A percentile compares a stretch with the other conserved stretches of the same genome.
phyloP scores from a whole-genome alignment of 2,113 vertebrate species.

The Dromiciops gliroides region DNA sequence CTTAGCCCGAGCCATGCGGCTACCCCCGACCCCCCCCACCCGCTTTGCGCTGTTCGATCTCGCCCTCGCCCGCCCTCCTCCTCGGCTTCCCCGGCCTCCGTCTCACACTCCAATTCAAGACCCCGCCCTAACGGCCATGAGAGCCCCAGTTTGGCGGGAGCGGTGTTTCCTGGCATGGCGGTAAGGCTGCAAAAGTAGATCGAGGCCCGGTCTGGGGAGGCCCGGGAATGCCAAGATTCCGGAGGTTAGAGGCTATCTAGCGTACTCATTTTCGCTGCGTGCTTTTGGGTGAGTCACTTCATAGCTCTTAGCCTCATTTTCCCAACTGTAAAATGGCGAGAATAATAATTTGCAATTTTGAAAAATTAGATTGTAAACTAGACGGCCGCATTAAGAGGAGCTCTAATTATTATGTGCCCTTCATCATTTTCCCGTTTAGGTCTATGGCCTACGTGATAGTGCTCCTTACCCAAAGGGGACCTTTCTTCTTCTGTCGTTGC shows the following conservation, averaged over 20 bases:
- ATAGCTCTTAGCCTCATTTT: not conserved
- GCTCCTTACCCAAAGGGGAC: not conserved
- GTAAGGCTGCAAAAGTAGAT: not conserved
- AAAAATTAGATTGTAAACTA: not conserved
- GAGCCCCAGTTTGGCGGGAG: not conserved
- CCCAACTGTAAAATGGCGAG: not conserved
- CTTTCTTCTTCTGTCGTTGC: not conserved
- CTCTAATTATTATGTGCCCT: not conserved
- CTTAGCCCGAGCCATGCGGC: not conserved
- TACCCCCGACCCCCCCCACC: too few species aligned
- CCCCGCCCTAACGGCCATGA: not conserved
- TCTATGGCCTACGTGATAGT: not conserved
- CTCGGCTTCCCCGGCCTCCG: not conserved
- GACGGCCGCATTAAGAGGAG: not conserved
- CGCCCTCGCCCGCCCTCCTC: not conserved
- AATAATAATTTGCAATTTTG: not conserved
- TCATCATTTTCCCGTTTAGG: not conserved
- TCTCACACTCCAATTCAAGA: not conserved
- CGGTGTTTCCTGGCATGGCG: not conserved
- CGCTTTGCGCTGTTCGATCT: not conserved
- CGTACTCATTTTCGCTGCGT: not conserved
- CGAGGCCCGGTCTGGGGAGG: not conserved
- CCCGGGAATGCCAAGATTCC: not conserved
- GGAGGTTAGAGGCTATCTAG: not conserved
- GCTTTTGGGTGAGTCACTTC: not conserved